phyloP scores from a whole-genome alignment of 2,113 vertebrate species.

The Probosciger aterrimus region DNA sequence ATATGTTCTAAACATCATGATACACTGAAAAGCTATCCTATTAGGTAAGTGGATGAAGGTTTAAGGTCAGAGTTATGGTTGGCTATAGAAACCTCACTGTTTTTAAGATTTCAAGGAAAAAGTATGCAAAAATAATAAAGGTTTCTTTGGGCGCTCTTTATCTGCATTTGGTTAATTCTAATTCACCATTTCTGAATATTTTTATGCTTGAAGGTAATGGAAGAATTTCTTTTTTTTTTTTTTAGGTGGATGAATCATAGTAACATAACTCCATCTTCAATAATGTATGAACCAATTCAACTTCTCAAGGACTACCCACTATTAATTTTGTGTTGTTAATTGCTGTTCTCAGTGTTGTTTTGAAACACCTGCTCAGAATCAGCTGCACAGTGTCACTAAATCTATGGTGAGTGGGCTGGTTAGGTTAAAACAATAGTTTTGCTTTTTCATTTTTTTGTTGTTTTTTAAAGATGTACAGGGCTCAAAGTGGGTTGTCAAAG shows the following conservation, averaged over 20 bases:
- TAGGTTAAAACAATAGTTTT: conserved; percentile 18
- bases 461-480: background rate
- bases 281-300: background rate
- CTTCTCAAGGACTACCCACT: background rate
- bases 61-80: background rate
- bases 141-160: background rate
- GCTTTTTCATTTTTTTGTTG: background rate
- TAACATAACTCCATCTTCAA: background rate
- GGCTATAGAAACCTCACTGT: background rate
- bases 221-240: background rate
- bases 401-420: background rate
- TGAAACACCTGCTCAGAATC: background rate
- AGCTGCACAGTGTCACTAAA: background rate
- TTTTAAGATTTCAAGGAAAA: background rate
- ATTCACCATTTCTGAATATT: background rate
- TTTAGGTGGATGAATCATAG: background rate
- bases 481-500: background rate
- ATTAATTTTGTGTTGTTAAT: conserved; percentile 7
- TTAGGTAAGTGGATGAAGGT: background rate
- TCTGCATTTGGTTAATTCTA: background rate
- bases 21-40: background rate
- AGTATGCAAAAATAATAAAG: background rate
- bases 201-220: background rate
- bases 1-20: background rate
- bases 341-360: conserved; percentile 34